Evolutionary conservation across 2,113 vertebrate genomes (phyloP).

Genomic region (Peucedramus taeniatus): DNA sequence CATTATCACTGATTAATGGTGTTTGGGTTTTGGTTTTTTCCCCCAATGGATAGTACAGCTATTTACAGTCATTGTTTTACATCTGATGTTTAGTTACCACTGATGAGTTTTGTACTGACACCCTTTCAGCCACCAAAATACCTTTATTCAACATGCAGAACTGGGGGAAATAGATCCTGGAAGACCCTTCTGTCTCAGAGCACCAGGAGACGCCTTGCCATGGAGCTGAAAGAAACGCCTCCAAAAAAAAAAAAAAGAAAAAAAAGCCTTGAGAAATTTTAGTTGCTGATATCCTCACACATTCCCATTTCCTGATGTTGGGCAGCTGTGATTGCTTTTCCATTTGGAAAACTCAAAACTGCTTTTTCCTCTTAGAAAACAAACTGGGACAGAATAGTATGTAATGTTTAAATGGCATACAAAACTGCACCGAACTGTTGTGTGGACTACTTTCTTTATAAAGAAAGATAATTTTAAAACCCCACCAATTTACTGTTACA

Average conservation of each 20-base stretch:
- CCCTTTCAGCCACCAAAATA: background rate
- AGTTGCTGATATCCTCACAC: conserved; percentile 8
- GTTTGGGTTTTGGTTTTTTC: background rate
- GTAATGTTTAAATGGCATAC: background rate
- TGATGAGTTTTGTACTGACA: background rate
- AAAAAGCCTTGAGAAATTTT: background rate
- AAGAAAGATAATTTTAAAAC: background rate
- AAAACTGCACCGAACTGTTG: background rate
- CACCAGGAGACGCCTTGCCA: conserved; percentile 60
- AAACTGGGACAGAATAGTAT: background rate
- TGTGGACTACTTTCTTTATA: background rate
- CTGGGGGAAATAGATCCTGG: conserved; percentile 26
- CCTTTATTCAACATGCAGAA: conserved; percentile 50
- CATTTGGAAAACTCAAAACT: background rate
- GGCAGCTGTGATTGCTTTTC: conserved; percentile 46
- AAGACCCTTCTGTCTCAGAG: conserved; percentile 65
- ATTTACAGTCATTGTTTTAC: background rate
- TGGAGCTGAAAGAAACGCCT: conserved; percentile 9
- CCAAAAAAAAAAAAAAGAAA: background rate
- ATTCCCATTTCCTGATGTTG: conserved; percentile 57
- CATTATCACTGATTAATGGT: fast-evolving
- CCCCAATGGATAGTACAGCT: background rate
- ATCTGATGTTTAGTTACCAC: background rate
- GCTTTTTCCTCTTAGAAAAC: background rate
- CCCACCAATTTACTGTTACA: background rate